Evolutionary conservation across 1,140 invertebrate species (phyloP), one percentile per base, ranked within the genome.

Genomic region (Listronotus bonariensis): DNA sequence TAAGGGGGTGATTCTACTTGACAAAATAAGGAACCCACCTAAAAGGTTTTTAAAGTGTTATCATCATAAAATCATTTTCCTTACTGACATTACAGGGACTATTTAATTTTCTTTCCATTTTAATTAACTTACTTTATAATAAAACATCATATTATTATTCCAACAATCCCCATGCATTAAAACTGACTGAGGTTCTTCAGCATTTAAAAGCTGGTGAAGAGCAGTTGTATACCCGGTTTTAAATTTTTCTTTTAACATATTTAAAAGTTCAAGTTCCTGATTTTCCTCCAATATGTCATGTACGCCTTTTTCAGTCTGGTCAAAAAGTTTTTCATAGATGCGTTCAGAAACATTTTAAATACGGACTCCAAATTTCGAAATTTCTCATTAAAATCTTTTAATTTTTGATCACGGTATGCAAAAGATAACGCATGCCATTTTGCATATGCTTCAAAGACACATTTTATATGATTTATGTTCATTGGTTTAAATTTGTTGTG

Each of bases 401-500:
- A 12, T 11, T 41, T 12, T 41, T 41, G 38, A 14, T 41, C 38
- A 11, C 14, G 10, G 10, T 12, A 14, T 11, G 38, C 38, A 41
- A 41, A 41, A 11, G 38, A 41, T 14, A 14, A 41, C 3, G 38
- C 38, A 14, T 41, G 38, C 38, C 38, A 41, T 14, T 41, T 41
- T 11, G 10, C 38, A 41, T 41, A 41, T 12, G 10, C 10, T 14
- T 11, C 14, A 11, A 41, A 14, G 38, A 7, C 7, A 11, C 10
- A 7, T 41, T 41, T 41, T 11, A 41, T 41, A 14, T 41, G 38
- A 7, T 41, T 41, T 14, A 41, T 11, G 38, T 41, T 41, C 38
- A 41, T 41, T 7, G 38, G 48, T 20, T 38, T 38, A 9, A 31
- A 52, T 48, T 15, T 34, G 11, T 67, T 34, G 38, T 49, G 51